phyloP scores from a whole-genome alignment of 2,113 vertebrate species.

The Bos javanicus region DNA sequence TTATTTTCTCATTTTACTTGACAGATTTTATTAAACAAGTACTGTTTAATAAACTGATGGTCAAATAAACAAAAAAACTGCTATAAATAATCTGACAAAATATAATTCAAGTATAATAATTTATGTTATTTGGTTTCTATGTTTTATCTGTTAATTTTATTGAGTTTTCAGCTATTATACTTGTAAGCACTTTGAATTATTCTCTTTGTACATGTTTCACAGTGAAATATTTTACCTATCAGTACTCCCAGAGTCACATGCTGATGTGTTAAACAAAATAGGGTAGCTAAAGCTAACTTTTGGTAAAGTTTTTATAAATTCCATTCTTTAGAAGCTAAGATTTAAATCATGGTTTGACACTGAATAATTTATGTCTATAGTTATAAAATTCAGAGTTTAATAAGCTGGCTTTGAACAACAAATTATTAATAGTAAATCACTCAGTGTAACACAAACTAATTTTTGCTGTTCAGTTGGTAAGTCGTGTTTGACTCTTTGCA shows the following conservation, averaged over 20 bases:
- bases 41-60: background rate
- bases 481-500: background rate
- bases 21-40: background rate
- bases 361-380: background rate
- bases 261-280: background rate
- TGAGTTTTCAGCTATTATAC: background rate
- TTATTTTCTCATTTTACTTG: background rate
- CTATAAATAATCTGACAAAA: background rate
- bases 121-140: background rate
- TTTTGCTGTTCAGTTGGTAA: background rate
- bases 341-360: background rate
- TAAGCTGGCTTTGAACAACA: background rate
- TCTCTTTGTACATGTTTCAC: background rate
- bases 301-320: background rate
- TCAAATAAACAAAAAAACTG: background rate
- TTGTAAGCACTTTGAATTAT: background rate
- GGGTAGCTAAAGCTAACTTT: background rate
- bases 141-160: background rate
- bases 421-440: background rate
- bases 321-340: background rate
- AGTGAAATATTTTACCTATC: background rate
- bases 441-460: background rate
- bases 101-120: background rate
- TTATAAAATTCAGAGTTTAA: background rate
- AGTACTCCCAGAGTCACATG: background rate